Evolutionary conservation across 2,888 invertebrate species (phyloP).

Genomic region (Leistus spinibarbis): DNA sequence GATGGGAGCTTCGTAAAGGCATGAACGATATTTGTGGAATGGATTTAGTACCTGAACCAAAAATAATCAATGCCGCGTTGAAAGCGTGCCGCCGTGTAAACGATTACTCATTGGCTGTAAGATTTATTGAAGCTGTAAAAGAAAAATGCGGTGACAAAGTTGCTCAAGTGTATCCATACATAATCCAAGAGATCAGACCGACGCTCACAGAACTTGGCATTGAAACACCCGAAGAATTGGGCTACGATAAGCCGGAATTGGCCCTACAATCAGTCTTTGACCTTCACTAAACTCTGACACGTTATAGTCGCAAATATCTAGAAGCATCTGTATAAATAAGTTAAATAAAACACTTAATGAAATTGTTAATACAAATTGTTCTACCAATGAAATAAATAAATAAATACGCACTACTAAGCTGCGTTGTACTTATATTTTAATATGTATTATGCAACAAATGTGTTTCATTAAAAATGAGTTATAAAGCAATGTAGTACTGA

Average conservation of each 20-base stretch:
- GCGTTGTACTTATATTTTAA: too few relatives aligned
- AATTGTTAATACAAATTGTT: constrained; percentile 14
- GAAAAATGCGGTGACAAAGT: constrained; percentile 81
- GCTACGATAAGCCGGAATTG: constrained; percentile 96
- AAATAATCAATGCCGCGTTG: constrained; percentile 83
- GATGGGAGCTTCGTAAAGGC: constrained; percentile 92
- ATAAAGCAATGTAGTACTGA: too few relatives aligned
- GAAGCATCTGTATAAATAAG: constrained; percentile 17
- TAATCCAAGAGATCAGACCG: constrained; percentile 88
- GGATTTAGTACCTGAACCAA: constrained; percentile 93
- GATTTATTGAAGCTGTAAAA: constrained; percentile 91
- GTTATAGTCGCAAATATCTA: constrained; percentile 21
- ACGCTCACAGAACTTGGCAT: constrained; percentile 93
- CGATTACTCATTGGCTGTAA: constrained; percentile 89
- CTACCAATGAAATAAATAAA: too few relatives aligned
- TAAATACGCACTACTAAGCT: too few relatives aligned
- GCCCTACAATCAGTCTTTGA: constrained; percentile 78
- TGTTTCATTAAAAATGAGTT: too few relatives aligned
- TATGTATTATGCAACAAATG: too few relatives aligned
- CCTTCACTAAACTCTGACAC: constrained; percentile 57
- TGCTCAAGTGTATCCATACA: constrained; percentile 83
- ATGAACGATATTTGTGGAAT: constrained; percentile 88
- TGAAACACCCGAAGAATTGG: constrained; percentile 92
- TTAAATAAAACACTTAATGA: constrained; percentile 15
- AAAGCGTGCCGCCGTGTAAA: constrained; percentile 92